These are phyloP conservation scores for Drosophila picticornis DNA, from an alignment of 2,888 invertebrate species.

Conservation along the genomic window DNA sequence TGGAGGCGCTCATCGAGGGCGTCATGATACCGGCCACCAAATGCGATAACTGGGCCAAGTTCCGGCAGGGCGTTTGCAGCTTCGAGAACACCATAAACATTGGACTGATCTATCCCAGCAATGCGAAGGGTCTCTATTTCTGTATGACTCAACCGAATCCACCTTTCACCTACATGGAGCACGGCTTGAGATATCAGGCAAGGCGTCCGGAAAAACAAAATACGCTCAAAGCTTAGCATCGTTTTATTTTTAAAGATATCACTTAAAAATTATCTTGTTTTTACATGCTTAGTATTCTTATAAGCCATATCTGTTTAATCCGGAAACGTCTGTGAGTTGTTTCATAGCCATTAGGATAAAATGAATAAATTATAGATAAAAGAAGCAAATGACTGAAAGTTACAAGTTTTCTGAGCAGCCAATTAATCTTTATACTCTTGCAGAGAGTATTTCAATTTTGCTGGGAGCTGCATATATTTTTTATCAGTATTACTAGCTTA, in stretches of 20 bases:
- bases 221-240: background rate
- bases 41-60: slow-evolving; percentile 80
- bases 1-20: slow-evolving; percentile 81
- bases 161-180: slow-evolving; percentile 78
- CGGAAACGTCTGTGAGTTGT: background rate
- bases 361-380: background rate
- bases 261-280: slow-evolving; percentile 7
- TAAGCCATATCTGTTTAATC: slow-evolving; percentile 6
- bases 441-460: background rate
- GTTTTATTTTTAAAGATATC: background rate
- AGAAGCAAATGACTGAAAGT: background rate
- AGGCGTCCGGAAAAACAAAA: slow-evolving; percentile 16
- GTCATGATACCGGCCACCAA: slow-evolving; percentile 80
- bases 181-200: slow-evolving; percentile 71
- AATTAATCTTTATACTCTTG: background rate
- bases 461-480: background rate
- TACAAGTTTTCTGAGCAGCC: background rate
- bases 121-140: slow-evolving; percentile 76
- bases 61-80: slow-evolving; percentile 70
- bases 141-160: slow-evolving; percentile 80
- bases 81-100: slow-evolving; percentile 71
- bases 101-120: slow-evolving; percentile 74
- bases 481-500: background rate
- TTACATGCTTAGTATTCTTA: slow-evolving; percentile 20
- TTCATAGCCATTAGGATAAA: background rate